phyloP scores from a whole-genome alignment of 2,888 invertebrate genomes.

The Cloeon dipterum region DNA sequence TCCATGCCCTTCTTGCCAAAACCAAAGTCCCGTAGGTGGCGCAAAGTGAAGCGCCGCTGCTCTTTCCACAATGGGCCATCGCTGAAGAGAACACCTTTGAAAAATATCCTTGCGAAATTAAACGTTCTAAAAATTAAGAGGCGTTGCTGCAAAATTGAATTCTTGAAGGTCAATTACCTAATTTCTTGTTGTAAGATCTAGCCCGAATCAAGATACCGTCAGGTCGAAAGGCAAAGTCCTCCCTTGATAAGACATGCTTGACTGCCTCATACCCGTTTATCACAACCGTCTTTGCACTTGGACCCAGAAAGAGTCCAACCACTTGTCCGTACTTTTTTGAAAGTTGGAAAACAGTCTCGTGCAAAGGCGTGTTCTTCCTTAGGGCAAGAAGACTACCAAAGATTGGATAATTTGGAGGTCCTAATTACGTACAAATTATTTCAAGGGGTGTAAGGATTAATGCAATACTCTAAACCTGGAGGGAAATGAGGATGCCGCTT shows the following conservation, averaged over 20 bases:
- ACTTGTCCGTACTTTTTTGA: conserved; percentile 33
- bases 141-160: too few species aligned
- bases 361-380: conserved; percentile 10
- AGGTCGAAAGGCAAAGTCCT: conserved; percentile 55
- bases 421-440: too few species aligned
- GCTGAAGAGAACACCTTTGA: conserved; percentile 10
- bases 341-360: conserved; percentile 29
- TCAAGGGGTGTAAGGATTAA: too few species aligned
- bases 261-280: conserved; percentile 42
- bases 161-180: too few species aligned
- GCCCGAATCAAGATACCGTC: conserved; percentile 24
- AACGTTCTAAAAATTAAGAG: background rate
- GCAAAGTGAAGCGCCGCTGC: conserved; percentile 10
- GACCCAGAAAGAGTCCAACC: conserved; percentile 53
- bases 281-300: conserved; percentile 37
- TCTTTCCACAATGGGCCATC: conserved; percentile 10
- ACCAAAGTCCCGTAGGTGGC: conserved; percentile 10
- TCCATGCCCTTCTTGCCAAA: background rate
- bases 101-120: too few species aligned
- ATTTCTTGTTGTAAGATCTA: background rate
- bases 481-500: too few species aligned
- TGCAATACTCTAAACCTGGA: too few species aligned
- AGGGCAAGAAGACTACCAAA: background rate
- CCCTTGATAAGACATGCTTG: conserved; percentile 49
- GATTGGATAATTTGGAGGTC: background rate